A percentile compares a stretch with the other conserved stretches of the same genome.
These are phyloP conservation scores for Callipepla californica DNA, from an alignment of 2,113 vertebrate species.

Conservation along the genomic window DNA sequence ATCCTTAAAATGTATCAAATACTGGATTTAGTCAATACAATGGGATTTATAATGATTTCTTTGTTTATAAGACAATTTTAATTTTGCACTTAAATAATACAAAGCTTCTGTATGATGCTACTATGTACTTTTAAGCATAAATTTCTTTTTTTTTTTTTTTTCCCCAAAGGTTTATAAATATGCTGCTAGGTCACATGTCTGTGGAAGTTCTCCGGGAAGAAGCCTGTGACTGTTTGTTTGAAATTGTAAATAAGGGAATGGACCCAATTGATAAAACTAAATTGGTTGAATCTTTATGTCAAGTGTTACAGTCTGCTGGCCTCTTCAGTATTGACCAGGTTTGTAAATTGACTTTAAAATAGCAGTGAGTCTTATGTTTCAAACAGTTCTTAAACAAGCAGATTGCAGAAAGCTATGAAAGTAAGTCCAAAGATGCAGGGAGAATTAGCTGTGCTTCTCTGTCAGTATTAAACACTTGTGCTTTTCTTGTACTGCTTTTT, in stretches of 20 bases:
- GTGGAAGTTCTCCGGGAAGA: slow-evolving; percentile 96
- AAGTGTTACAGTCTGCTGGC: slow-evolving; percentile 92
- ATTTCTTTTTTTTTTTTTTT: neutral
- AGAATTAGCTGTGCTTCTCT: neutral
- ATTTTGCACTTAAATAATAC: neutral
- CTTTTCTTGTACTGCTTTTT: neutral
- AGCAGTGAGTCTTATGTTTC: neutral
- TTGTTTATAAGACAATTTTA: neutral
- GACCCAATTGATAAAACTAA: slow-evolving; percentile 98
- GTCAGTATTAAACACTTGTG: neutral
- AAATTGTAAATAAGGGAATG: slow-evolving; percentile 99
- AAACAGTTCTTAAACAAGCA: neutral
- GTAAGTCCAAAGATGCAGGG: neutral
- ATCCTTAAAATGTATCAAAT: neutral
- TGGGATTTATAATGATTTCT: neutral
- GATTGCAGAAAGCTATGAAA: neutral
- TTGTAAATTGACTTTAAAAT: slow-evolving; percentile 35
- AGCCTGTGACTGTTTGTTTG: slow-evolving; percentile 98
- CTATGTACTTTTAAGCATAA: neutral
- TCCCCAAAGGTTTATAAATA: slow-evolving; percentile 90
- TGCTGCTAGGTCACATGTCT: slow-evolving; percentile 98
- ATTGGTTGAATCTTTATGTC: slow-evolving; percentile 95
- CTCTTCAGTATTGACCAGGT: slow-evolving; percentile 98
- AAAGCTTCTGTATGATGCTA: neutral
- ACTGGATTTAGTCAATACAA: neutral